Conservation (phyloP, 2,888 invertebrate genomes). For the Therioaphis trifolii region DNA sequence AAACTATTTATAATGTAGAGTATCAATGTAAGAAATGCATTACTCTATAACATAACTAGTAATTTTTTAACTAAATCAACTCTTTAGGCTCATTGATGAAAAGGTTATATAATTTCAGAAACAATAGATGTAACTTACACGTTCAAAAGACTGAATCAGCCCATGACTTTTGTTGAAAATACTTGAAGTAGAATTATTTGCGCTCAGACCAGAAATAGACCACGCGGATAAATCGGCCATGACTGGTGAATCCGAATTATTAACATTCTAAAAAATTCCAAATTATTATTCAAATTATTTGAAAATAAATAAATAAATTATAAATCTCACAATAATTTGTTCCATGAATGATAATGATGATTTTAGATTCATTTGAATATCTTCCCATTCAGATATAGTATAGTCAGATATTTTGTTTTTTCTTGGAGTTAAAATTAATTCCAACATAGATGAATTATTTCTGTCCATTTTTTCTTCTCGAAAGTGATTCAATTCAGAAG, state of each 20-base stretch:
- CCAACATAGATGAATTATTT: slow-evolving; percentile 28
- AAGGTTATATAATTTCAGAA: too few relatives aligned
- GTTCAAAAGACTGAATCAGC: neutral
- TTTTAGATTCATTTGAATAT: slow-evolving; percentile 34
- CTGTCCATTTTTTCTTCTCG: slow-evolving; percentile 31
- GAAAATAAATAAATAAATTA: neutral
- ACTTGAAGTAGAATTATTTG: neutral
- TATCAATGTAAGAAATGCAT: too few relatives aligned
- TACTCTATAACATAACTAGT: too few relatives aligned
- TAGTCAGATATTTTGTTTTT: slow-evolving; percentile 30
- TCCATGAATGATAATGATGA: slow-evolving; percentile 43
- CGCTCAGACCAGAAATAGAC: neutral
- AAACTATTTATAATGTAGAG: too few relatives aligned
- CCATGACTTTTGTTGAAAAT: neutral
- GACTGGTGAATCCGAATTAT: neutral
- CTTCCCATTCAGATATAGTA: slow-evolving; percentile 38
- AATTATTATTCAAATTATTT: neutral
- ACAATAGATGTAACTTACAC: slow-evolving; percentile 21
- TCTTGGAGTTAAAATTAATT: slow-evolving; percentile 7
- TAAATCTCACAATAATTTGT: slow-evolving; percentile 42
- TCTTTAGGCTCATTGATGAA: too few relatives aligned
- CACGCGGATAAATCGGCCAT: neutral
- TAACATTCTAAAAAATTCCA: slow-evolving; percentile 14
- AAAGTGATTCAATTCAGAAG: neutral
- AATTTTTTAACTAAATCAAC: too few relatives aligned